Evolutionary conservation across 2,888 invertebrate species (phyloP).

Genomic region (Aphrophora alni): DNA sequence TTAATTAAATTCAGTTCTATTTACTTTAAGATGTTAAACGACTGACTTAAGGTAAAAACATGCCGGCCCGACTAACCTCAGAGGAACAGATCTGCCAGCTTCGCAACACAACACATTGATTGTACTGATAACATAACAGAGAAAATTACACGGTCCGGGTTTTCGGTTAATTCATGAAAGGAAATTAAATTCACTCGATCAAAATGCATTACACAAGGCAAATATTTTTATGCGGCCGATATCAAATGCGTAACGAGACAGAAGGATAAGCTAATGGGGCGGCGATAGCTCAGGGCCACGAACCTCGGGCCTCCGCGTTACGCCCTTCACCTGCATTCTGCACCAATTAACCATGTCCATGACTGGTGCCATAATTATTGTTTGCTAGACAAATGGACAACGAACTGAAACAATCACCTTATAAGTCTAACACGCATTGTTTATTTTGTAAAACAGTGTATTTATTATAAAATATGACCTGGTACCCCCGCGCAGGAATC

Average conservation of each 20-base stretch:
- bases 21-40: no score
- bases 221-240: background rate
- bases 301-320: background rate
- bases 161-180: background rate
- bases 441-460: no score
- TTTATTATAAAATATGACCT: no score
- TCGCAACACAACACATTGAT: background rate
- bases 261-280: background rate
- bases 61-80: background rate
- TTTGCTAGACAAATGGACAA: no score
- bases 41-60: no score
- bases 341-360: no score
- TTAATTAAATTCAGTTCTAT: no score
- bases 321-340: background rate
- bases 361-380: no score
- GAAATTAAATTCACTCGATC: slow-evolving; percentile 1
- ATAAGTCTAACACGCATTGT: no score
- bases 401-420: no score
- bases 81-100: background rate
- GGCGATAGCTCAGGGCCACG: background rate
- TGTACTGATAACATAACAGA: background rate
- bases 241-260: background rate
- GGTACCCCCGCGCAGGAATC: no score
- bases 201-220: slow-evolving; percentile 6
- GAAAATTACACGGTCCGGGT: background rate